These are phyloP conservation scores for Phenacoccus solenopsis DNA, from an alignment of 1,140 invertebrate species.

Conservation along the genomic window DNA sequence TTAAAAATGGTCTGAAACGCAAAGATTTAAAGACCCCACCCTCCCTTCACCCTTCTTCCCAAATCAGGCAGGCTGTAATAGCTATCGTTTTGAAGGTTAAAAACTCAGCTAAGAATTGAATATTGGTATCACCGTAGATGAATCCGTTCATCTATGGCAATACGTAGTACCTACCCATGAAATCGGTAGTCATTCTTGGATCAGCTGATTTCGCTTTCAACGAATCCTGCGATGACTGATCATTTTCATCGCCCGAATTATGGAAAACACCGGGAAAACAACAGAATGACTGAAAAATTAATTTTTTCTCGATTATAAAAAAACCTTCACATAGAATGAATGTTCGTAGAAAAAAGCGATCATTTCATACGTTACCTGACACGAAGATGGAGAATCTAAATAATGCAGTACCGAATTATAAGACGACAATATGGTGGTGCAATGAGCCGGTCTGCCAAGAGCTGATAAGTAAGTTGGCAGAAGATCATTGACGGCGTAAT, in stretches of 20 bases:
- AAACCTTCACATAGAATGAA: too few relatives aligned
- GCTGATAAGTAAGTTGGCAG: neutral
- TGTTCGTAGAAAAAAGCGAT: too few relatives aligned
- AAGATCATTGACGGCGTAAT: neutral
- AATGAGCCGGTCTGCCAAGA: neutral
- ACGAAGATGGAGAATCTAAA: neutral
- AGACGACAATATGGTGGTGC: neutral
- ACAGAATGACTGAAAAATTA: neutral
- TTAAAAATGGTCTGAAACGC: too few relatives aligned
- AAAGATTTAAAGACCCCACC: too few relatives aligned
- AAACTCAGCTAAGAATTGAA: too few relatives aligned
- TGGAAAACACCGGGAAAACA: neutral
- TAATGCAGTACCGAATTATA: neutral
- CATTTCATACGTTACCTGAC: neutral
- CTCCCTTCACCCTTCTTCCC: too few relatives aligned
- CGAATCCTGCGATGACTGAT: constrained; percentile 4
- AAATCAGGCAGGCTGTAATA: too few relatives aligned
- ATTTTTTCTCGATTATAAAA: too few relatives aligned
- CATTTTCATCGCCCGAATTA: constrained; percentile 7
- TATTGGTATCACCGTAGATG: too few relatives aligned
- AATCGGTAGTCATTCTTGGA: neutral
- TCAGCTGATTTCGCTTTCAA: neutral
- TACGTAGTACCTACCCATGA: neutral
- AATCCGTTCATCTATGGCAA: too few relatives aligned
- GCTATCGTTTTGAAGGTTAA: too few relatives aligned